phyloP scores from a whole-genome alignment of 2,888 invertebrate species.

The Nomada ferruginata region DNA sequence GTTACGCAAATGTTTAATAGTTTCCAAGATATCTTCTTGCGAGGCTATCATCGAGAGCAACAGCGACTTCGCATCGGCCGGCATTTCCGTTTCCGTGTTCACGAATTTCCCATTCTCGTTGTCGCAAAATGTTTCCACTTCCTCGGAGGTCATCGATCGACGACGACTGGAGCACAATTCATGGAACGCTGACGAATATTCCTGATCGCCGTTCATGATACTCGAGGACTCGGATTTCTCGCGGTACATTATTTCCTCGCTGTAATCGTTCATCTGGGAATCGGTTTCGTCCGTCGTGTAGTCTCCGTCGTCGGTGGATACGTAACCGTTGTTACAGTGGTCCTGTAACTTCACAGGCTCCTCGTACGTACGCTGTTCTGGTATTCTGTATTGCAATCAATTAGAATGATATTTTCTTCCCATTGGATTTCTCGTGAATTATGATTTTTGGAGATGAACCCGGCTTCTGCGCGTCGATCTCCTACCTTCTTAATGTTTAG shows the following conservation, averaged over 20 bases:
- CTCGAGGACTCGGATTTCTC: conserved; percentile 57
- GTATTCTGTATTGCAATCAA: conserved; percentile 41
- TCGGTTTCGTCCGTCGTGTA: conserved; percentile 72
- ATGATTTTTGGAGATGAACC: too few relatives aligned
- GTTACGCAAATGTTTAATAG: conserved; percentile 77
- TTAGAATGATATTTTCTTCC: conserved; percentile 16
- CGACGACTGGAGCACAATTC: conserved; percentile 58
- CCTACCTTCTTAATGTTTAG: too few relatives aligned
- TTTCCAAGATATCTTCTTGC: conserved; percentile 77
- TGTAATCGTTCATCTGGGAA: conserved; percentile 70
- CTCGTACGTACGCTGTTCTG: conserved; percentile 60
- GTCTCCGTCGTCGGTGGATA: conserved; percentile 71
- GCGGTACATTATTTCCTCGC: conserved; percentile 55
- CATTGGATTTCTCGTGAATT: too few relatives aligned
- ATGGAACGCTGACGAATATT: conserved; percentile 54
- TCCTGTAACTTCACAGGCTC: conserved; percentile 48
- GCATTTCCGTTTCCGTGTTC: conserved; percentile 67
- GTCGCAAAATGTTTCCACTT: conserved; percentile 60
- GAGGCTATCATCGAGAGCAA: conserved; percentile 77
- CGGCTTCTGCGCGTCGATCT: too few relatives aligned
- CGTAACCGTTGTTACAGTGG: conserved; percentile 62
- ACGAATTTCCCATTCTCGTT: conserved; percentile 59
- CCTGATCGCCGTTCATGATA: conserved; percentile 60
- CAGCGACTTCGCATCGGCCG: conserved; percentile 69
- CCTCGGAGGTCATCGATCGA: conserved; percentile 66